Evolutionary conservation across 1,140 invertebrate genomes (phyloP).

Genomic region (Diabrotica virgifera): DNA sequence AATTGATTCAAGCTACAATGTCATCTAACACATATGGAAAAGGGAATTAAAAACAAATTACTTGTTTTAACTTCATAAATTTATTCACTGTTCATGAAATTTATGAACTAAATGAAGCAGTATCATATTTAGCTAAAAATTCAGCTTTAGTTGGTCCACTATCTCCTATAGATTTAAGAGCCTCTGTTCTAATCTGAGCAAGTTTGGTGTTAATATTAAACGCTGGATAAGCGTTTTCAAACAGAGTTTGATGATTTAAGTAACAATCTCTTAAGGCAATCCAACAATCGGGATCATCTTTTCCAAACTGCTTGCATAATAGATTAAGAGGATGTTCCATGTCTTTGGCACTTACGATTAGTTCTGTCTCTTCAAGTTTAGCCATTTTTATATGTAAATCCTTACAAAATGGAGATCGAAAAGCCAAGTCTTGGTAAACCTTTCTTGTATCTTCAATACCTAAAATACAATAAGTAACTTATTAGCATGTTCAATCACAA

Average conservation of each 20-base stretch:
- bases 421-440: slow-evolving; percentile 4
- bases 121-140: slow-evolving; percentile 5
- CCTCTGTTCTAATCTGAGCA: slow-evolving; percentile 3
- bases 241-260: slow-evolving; percentile 7
- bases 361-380: slow-evolving; percentile 51
- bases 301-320: slow-evolving; percentile 53
- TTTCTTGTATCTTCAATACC: background rate
- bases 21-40: too few species aligned
- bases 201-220: slow-evolving; percentile 17
- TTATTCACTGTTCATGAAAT: too few species aligned
- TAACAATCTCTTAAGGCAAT: slow-evolving; percentile 56
- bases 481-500: too few species aligned
- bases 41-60: too few species aligned
- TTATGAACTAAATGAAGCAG: too few species aligned
- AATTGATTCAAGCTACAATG: too few species aligned
- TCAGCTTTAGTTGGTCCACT: slow-evolving; percentile 5
- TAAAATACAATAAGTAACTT: slow-evolving; percentile 1
- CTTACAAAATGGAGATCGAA: slow-evolving; percentile 24
- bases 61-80: too few species aligned
- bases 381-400: slow-evolving; percentile 28
- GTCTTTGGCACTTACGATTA: slow-evolving; percentile 43
- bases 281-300: slow-evolving; percentile 55
- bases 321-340: slow-evolving; percentile 50
- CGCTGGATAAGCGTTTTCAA: slow-evolving; percentile 6
- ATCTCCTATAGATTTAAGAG: slow-evolving; percentile 5